Evolutionary conservation across 2,113 vertebrate species (phyloP), one percentile per base, ranked within the genome.

Genomic region (Nothocercus nigrocapillus): DNA sequence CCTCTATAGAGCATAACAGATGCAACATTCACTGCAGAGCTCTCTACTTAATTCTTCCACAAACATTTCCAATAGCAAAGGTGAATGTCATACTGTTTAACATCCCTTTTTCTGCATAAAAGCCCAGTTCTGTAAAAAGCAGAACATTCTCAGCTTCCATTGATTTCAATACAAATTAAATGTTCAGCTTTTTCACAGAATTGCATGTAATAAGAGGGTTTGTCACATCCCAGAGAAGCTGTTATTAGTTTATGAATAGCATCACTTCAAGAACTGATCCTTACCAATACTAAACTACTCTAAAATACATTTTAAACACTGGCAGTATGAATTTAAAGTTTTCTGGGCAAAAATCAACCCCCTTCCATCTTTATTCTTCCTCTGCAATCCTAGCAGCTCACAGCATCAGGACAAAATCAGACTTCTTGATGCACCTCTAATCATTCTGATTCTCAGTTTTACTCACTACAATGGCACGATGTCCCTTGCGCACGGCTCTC

Each of bases 211-310:
- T 90, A 84, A 81, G 30, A 14, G 73, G 64, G 28, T 83, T 88
- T 78, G 58, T 92, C 70, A 69, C 91, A 82, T 91, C 82, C 74
- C 88, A 77, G 40, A 59, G 75, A 91, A 88, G 76, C 73, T 93
- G 76, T 72, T 93, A 93, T 93, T 96, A 93, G 58, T 82, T 66
- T 78, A 14, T 86, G 66, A 96, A 90, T 93, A 90, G 62, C 66
- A 79, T 79, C 82, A 62, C 56, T 74, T 90, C 72, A 81, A 91
- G 82, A 49, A 78, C 70, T 88, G 47, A 75, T 93, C 92, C 93
- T 93, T 75, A n/a, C n/a, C 81, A 85, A 49, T 27, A 82, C 21
- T 90, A 45, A 94, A 80, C 38, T 77, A n/a, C 59, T 94, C 40
- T 84, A 72, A 94, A 90, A 84, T 75, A 54, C 32, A 17, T 86